Base-by-base conservation (phyloP, 1,140 invertebrate genomes). In the Chrysomallon squamiferum region DNA sequence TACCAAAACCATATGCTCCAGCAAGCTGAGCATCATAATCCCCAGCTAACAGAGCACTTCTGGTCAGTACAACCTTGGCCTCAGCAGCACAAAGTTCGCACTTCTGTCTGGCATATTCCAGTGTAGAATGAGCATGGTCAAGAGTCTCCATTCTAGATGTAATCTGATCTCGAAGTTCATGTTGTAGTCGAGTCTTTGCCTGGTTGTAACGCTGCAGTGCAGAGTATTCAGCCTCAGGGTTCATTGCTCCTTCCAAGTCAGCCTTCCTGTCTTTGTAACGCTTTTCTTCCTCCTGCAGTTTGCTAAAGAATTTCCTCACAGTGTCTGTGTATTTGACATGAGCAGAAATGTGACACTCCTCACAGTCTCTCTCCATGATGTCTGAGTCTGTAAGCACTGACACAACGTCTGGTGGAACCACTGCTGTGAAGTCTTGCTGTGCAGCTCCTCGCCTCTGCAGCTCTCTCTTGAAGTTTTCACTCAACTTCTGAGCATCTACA, bases 1-100 rank as follows among this genome's bases (percentile, higher is more conserved):
- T 69, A 35, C 71, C 66, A 56, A 82, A 78, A 35, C 82, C 81
- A 71, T 83, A 83, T 20, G 83, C 78, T 43, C 81, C 81, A 27
- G 65, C 58, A 41, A 83, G 61, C 47, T 74, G 72, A 60, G 70
- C 72, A 38, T 84, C 81, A 70, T 76, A 81, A 54, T 81, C 79
- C 15, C 79, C 79, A 54, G 79, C 79, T 15, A 81, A 67, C 11
- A 81, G 62, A 11, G 68, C 74, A 25, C 69, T 71, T 27, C 74
- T 68, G 15, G 74, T 77, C 27, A 83, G 71, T 1, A 81, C 73
- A 18, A 72, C 69, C 62, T 79, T 83, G 11, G 79, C 74, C 63
- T 83, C 82, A 0, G 63, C 63, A 18, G 74, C 72, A 63, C 78
- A 75, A 15, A 83, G 32, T 66, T 83, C 81, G 9, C 74, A 78